Conservation (phyloP, 2,113 vertebrate genomes). For the Gobius niger region DNA sequence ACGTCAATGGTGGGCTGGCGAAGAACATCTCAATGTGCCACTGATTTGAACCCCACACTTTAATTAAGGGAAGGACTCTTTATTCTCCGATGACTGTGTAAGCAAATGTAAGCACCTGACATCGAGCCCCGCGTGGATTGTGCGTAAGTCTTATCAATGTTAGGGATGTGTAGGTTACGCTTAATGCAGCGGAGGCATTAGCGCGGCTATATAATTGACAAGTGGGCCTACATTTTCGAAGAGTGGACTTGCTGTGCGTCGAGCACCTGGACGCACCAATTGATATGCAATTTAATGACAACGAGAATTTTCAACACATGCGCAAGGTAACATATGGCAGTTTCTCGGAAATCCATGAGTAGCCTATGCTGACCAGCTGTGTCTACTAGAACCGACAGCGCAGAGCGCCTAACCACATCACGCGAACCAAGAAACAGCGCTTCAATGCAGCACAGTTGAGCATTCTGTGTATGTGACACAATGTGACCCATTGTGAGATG, state of each 20-base stretch:
- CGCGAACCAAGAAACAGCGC: constrained; percentile 9
- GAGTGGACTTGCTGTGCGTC: constrained; percentile 42
- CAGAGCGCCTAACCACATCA: constrained; percentile 28
- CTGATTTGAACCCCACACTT: constrained; percentile 31
- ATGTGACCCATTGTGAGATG: not conserved
- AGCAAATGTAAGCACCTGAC: not conserved
- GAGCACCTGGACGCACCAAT: constrained; percentile 39
- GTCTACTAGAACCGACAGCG: constrained; percentile 26
- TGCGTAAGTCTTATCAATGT: not conserved
- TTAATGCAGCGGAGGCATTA: constrained; percentile 38
- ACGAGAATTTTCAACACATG: not conserved
- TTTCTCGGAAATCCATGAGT: constrained; percentile 24
- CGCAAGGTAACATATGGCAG: constrained; percentile 17
- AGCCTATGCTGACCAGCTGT: constrained; percentile 21
- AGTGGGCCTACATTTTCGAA: constrained; percentile 57
- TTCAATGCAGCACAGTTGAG: not conserved
- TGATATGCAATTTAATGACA: constrained; percentile 7
- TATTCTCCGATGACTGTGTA: too few species aligned
- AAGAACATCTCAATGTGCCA: constrained; percentile 31
- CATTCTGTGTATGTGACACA: not conserved
- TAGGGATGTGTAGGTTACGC: constrained; percentile 4
- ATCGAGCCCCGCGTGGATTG: not conserved
- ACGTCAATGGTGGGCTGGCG: constrained; percentile 36
- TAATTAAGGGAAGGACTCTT: constrained; percentile 1
- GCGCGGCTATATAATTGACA: constrained; percentile 48